Evolutionary conservation across 2,113 vertebrate genomes (phyloP), one percentile per base, ranked within the genome.

Genomic region (Oophaga pumilio): DNA sequence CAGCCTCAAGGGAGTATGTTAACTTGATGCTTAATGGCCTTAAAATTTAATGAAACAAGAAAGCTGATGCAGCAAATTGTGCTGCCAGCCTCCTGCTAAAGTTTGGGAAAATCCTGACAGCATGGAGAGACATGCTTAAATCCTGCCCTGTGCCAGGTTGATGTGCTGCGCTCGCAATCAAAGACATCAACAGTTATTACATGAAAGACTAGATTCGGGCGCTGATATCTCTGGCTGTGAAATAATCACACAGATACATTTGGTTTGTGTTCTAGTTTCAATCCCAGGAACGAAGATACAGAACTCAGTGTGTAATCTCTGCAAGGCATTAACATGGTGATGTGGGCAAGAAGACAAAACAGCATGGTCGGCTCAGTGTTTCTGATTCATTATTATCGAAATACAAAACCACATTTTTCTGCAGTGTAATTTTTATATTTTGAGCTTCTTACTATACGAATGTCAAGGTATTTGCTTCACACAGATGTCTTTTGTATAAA

Each of bases 1-100:
- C 53, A 57, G 24, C 77, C 64, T 79, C 77, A 59, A 60, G 52
- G 53, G 64, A 87, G 43, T 49, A 26, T 73, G 85, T 56, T 87
- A 81, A 87, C 64, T 71, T 68, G 56, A 73, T 87, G 77, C 68
- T 73, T 87, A 87, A 81, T 87, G 26, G 64, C 18, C 77, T 71
- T 71, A 49, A 59, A 57, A 20, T 73, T 81, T 81, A 87, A 81
- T 71, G 78, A 81, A 69, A 64, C 56, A 28, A 73, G 52, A 2
- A 73, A 73, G 68, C 85, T 86, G 85, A 86, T 26, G 28, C 49
- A 57, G 85, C 62, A 80, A 66, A 33, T 28, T 43, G 22, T 52
- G 15, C 43, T 26, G 76, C 56, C 60, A 43, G n/a, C 33, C 85
- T 80, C 52, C 26, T 56, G 76, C n/a, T 57, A 11, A 79, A 68